Conservation (phyloP, 2,113 vertebrate species). For the Brachyhypopomus gauderio region DNA sequence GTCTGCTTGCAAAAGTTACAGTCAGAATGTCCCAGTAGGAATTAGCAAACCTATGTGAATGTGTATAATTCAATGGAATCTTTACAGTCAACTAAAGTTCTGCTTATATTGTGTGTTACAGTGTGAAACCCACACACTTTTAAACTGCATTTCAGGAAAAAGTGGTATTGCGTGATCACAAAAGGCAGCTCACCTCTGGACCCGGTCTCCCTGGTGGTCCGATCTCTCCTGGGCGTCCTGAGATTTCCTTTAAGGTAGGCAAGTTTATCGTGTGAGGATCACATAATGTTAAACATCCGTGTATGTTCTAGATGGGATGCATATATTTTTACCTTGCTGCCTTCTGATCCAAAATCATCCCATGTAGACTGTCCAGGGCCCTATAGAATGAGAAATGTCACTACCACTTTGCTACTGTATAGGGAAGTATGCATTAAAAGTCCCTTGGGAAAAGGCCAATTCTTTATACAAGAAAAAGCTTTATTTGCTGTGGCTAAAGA, state of each 20-base stretch:
- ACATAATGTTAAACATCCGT: neutral
- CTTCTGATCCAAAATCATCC: slow-evolving; percentile 35
- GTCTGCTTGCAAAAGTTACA: neutral
- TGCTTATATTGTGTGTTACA: neutral
- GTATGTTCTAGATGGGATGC: neutral
- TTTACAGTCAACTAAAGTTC: neutral
- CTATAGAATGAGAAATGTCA: slow-evolving; percentile 16
- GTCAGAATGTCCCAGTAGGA: neutral
- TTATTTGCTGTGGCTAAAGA: neutral
- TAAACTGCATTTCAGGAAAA: neutral
- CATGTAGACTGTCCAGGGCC: slow-evolving; percentile 38
- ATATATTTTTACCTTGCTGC: slow-evolving; percentile 30
- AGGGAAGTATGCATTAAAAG: neutral
- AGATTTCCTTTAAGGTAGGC: slow-evolving; percentile 19
- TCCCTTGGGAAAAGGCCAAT: too few species aligned
- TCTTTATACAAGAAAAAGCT: too few species aligned
- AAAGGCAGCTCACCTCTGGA: slow-evolving; percentile 32
- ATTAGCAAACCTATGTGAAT: neutral
- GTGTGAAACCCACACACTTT: neutral
- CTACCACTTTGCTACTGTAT: neutral
- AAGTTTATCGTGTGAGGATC: neutral
- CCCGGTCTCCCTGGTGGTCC: slow-evolving; percentile 52
- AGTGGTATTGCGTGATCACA: neutral
- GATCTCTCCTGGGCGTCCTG: slow-evolving; percentile 32
- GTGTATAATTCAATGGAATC: neutral